phyloP scores from a whole-genome alignment of 2,888 invertebrate species.

The Craniophora ligustri region DNA sequence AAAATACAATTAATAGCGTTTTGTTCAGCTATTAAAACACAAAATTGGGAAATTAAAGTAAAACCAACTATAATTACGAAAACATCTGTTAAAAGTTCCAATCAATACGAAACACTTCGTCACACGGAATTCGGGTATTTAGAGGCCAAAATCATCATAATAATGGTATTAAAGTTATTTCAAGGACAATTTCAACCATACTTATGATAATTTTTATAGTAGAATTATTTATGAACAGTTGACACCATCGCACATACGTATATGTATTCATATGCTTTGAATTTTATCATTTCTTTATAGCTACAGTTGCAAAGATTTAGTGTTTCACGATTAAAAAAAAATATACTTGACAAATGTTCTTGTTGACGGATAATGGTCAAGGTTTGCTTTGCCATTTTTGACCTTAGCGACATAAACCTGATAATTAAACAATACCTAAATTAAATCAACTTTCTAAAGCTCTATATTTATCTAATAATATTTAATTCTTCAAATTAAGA shows the following conservation, averaged over 20 bases:
- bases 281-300: no score
- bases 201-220: conserved; percentile 61
- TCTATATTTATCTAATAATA: no score
- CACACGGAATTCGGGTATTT: conserved; percentile 26
- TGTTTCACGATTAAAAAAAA: no score
- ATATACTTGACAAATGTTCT: no score
- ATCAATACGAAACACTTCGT: conserved; percentile 21
- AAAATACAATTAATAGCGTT: no score
- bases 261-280: conserved; percentile 48
- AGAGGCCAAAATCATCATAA: conserved; percentile 41
- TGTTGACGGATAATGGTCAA: no score
- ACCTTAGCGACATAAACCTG: no score
- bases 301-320: no score
- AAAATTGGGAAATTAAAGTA: conserved; percentile 31
- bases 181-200: conserved; percentile 65
- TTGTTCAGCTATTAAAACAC: not conserved
- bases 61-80: conserved; percentile 27
- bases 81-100: conserved; percentile 6
- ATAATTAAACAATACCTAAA: no score
- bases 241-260: not conserved
- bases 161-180: conserved; percentile 50
- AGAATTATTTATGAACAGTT: conserved; percentile 35
- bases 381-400: no score
- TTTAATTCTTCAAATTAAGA: no score
- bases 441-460: no score